Base-by-base conservation (phyloP, 2,797 vertebrate genomes). In the Aeoliscus strigatus region DNA sequence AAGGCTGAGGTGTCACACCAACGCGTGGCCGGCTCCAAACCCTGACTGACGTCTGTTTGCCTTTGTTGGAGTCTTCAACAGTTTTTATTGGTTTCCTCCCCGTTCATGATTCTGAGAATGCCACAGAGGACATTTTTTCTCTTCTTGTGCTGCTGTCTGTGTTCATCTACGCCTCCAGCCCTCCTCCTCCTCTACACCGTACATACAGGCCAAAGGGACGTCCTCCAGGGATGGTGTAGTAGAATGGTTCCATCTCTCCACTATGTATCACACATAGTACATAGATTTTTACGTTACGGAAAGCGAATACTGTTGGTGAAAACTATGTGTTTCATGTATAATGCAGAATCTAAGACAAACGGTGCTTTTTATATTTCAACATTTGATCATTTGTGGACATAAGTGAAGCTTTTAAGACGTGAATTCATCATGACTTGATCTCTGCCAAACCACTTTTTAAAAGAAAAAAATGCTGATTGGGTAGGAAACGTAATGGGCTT, bases 1-100 rank as follows among this genome's bases (percentile, higher is more conserved):
- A 69, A 79, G 79, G 63, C 62, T 51, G 66, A 81, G 68, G 71
- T 79, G 75, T 79, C 74, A 73, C 77, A 66, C 65, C 66, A 60
- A 74, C 62, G 49, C 69, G 69, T 53, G 66, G 46, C 64, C 50
- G 70, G 45, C 54, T 73, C 53, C 71, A 70, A 64, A 72, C 73
- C 43, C 56, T 51, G 41, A 45, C 56, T 51, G 41, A 64, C 39
- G 60, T 68, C 58, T 73, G 40, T 60, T 75, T 60, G 51, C 52
- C 71, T 73, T 71, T 48, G 70, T 67, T 66, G 52, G 62, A 63
- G 66, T 75, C 50, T 69, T 65, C 62, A 67, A 71, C 60, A 65
- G 40, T 47, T 73, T 72, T 73, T 56, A 77, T 63, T 70, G 47
- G 43, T 61, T 72, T 70, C 43, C 33, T 56, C 57, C 50, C 44